Conservation (phyloP, 2,888 invertebrate species). For the Ectemnius lituratus region DNA sequence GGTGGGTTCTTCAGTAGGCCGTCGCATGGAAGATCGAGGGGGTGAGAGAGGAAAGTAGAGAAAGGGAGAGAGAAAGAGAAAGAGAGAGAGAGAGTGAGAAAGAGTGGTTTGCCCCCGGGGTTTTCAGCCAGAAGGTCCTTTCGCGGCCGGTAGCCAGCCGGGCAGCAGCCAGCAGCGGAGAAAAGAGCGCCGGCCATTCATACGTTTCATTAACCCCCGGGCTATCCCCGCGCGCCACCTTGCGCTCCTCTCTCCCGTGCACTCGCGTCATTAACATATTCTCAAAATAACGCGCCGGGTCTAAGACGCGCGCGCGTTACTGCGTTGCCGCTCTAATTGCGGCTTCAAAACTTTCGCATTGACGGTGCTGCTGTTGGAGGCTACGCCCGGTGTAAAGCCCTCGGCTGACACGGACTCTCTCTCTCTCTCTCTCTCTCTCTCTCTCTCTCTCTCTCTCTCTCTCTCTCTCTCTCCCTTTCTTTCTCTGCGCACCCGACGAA, state of each 20-base stretch:
- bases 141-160: slow-evolving; percentile 28
- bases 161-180: too few relatives aligned
- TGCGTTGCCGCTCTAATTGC: slow-evolving; percentile 56
- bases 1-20: slow-evolving; percentile 58
- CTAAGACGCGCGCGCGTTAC: slow-evolving; percentile 41
- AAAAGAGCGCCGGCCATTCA: slow-evolving; percentile 44
- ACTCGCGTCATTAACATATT: slow-evolving; percentile 54
- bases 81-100: too few relatives aligned
- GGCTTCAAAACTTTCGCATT: slow-evolving; percentile 51
- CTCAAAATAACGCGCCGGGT: slow-evolving; percentile 49
- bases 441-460: too few relatives aligned
- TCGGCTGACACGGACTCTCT: slow-evolving; percentile 13
- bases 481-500: background rate
- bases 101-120: slow-evolving; percentile 33
- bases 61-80: too few relatives aligned
- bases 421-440: background rate
- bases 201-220: slow-evolving; percentile 56
- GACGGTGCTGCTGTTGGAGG: slow-evolving; percentile 31
- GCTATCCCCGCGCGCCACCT: too few relatives aligned
- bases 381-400: slow-evolving; percentile 11
- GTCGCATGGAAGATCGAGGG: slow-evolving; percentile 59
- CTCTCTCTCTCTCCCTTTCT: too few relatives aligned
- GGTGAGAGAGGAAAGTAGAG: slow-evolving; percentile 2
- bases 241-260: too few relatives aligned
- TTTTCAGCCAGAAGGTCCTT: slow-evolving; percentile 60